Base-by-base conservation (phyloP, 2,113 vertebrate genomes). In the Saguinus midas region DNA sequence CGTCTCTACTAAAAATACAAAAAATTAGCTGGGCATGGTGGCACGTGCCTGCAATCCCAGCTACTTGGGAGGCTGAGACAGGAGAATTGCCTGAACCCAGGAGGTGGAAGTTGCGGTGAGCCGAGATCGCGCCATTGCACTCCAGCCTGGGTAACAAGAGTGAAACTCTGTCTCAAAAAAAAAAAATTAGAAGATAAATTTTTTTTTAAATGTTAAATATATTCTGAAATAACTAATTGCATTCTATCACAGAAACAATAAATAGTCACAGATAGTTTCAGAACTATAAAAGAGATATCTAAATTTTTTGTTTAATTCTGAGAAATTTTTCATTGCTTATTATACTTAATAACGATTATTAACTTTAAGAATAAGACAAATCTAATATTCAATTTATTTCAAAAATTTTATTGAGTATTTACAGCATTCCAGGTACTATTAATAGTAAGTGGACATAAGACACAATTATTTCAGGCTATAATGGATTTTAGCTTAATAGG, bases 351-450 rank as follows among this genome's bases (percentile, higher is more conserved):
- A 29, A 40, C 1, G 76, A 93, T 43, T 81, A 90, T 35, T 73
- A 48, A 78, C 12, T 81, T 91, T 92, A 97, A 87, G n/a, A 43
- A 45, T 48, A 96, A 91, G 16, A 85, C 16, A 80, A 87, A 92
- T 9, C 5, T 92, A 92, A 52, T 23, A 84, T 90, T 94, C 79
- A 79, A 64, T 58, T 84, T n/a, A 93, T 90, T 90, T 25, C 3
- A 66, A 90, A 86, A 32, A 76, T 57, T 78, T 52, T 92, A 32
- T 55, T 87, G 11, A 40, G 12, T 75, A 0, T 2, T 52, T 92
- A 58, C 6, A 25, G 57, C 64, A 20, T 81, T 80, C 40, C 27
- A 90, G 17, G 1, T 85, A 18, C 66, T 64, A 14, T 64, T 64
- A 64, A 81, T 32, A 52, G 12, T 70, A 92, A 89, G 8, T 91